Percentiles rank a stretch among this genome's conserved stretches.
Evolutionary conservation across 1,140 invertebrate species (phyloP).

Genomic region (Dreissena rostriformis): DNA sequence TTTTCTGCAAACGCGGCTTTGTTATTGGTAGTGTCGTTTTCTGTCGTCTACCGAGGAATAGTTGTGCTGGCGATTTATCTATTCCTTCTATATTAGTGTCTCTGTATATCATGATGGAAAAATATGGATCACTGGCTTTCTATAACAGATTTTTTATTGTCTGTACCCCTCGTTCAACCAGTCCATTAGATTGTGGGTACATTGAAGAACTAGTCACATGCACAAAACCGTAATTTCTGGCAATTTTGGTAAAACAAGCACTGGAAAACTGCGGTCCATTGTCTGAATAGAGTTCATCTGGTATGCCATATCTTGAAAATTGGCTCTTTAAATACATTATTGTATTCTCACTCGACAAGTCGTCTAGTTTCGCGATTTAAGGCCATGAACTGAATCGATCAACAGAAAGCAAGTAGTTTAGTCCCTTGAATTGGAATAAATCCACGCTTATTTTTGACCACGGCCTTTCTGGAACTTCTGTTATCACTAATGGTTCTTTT

Average conservation of each 20-base stretch:
- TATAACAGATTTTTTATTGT: conserved; percentile 56
- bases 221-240: conserved; percentile 51
- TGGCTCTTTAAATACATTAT: conserved; percentile 53
- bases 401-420: conserved; percentile 53
- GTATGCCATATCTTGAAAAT: conserved; percentile 60
- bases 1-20: conserved; percentile 8
- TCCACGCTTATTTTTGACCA: conserved; percentile 36
- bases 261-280: conserved; percentile 63
- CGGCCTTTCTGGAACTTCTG: conserved; percentile 18
- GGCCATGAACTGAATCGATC: conserved; percentile 52
- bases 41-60: conserved; percentile 19
- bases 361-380: conserved; percentile 40
- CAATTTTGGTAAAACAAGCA: conserved; percentile 48
- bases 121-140: conserved; percentile 29
- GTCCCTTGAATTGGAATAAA: conserved; percentile 52
- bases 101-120: conserved; percentile 30
- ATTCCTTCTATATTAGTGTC: conserved; percentile 26
- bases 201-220: conserved; percentile 55
- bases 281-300: conserved; percentile 54
- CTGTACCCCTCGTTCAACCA: conserved; percentile 58
- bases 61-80: conserved; percentile 19
- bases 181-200: conserved; percentile 57
- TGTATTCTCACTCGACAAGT: conserved; percentile 39
- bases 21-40: conserved; percentile 22
- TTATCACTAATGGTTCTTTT: conserved; percentile 46